These are phyloP conservation scores for Drosophila mimetica DNA, from an alignment of 2,888 invertebrate species.

Conservation along the genomic window DNA sequence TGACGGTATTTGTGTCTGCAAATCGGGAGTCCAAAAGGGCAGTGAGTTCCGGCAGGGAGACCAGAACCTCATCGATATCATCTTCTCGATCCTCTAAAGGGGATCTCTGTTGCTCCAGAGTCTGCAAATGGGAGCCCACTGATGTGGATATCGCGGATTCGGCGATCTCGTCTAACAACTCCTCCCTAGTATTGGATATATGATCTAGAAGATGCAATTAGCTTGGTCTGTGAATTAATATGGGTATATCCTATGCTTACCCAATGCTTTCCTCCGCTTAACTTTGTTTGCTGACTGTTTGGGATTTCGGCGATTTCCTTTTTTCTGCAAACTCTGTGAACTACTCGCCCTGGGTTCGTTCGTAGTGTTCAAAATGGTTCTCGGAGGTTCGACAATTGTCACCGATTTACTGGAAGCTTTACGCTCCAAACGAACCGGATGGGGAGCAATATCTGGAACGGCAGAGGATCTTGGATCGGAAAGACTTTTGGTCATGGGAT, in stretches of 20 bases:
- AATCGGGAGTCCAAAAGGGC: not conserved
- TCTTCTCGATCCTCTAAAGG: not conserved
- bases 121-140: not conserved
- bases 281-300: not conserved
- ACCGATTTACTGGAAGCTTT: not conserved
- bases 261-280: not conserved
- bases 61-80: not conserved
- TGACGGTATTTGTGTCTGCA: not conserved
- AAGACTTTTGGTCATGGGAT: not conserved
- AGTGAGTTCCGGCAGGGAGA: not conserved
- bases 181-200: conserved; percentile 1
- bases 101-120: conserved; percentile 9
- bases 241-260: not conserved
- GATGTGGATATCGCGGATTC: not conserved
- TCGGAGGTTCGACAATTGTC: not conserved
- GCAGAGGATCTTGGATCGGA: too few species aligned
- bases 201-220: not conserved
- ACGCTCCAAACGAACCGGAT: not conserved
- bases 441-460: too few species aligned
- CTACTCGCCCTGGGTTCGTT: not conserved
- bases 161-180: not conserved
- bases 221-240: not conserved
- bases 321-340: conserved; percentile 2
- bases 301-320: not conserved
- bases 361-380: not conserved